Base-by-base conservation (phyloP, 2,113 vertebrate species). In the Perognathus longimembris region DNA sequence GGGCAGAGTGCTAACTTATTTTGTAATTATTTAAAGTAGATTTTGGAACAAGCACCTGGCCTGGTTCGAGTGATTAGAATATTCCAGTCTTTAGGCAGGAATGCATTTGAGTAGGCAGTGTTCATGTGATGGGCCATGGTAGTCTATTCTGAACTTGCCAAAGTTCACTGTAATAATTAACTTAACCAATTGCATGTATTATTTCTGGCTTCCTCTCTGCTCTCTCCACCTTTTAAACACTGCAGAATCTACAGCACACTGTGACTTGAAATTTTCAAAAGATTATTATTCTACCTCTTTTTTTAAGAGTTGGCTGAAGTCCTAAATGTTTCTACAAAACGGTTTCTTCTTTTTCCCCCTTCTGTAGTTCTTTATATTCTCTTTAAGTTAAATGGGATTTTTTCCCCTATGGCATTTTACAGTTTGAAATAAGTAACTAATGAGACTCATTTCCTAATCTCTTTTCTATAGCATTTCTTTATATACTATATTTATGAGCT, bases 351-450 rank as follows among this genome's bases (percentile, higher is more conserved):
- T 66, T 59, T 30, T 69, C 69, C 34, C 24, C 26, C 73, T 74
- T 57, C 28, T 28, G 54, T 80, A 21, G 75, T 20, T 91, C 59
- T 80, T 54, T 83, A 83, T 66, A 54, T 90, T 74, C 45, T 78
- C 88, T 88, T 91, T 54, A 57, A 63, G 70, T 85, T 66, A 83
- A 89, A 70, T 78, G 75, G 90, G 70, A 85, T 83, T 12, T 64
- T 84, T 82, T 88, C 59, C 32, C 66, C 36, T 22, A 5, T 73
- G 85, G 54, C 22, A 85, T 87, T 91, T 92, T 66, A 85, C n/a
- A 91, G 76, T 91, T 93, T 79, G 26, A 83, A 94, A 83, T 89
- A 38, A 64, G 4, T 83, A 84, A 91, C 87, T 93, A 94, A 92
- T 66, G 61, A 95, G 63, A 93, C 54, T 66, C 91, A 91, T 85